phyloP scores from a whole-genome alignment of 2,888 invertebrate species.

The Zaprionus lineosus region DNA sequence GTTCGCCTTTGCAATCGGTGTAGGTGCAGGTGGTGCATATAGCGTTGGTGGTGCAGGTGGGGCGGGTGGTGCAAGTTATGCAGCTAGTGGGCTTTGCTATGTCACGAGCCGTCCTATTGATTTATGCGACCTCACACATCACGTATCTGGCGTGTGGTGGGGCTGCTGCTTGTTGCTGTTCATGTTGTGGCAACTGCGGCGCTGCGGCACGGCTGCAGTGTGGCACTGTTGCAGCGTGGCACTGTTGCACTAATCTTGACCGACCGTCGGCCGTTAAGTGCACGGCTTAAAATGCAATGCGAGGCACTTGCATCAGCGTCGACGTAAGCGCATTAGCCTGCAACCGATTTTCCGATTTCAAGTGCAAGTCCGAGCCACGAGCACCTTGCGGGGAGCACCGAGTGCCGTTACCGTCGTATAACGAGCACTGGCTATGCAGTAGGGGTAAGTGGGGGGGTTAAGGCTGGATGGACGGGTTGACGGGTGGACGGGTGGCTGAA shows the following conservation, averaged over 20 bases:
- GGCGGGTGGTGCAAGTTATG: conserved; percentile 22
- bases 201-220: too few relatives aligned
- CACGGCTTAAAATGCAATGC: conserved; percentile 68
- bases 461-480: too few relatives aligned
- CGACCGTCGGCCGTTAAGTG: conserved; percentile 59
- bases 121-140: conserved; percentile 57
- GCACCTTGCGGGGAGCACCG: background rate
- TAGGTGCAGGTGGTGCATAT: background rate
- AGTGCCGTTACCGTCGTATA: background rate
- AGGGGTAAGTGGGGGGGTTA: background rate
- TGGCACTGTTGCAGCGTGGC: too few relatives aligned
- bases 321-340: conserved; percentile 69
- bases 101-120: conserved; percentile 57
- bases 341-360: conserved; percentile 36
- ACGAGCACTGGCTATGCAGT: background rate
- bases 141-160: conserved; percentile 48
- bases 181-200: conserved; percentile 2
- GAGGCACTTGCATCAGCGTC: conserved; percentile 57
- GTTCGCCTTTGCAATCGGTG: background rate
- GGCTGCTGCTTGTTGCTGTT: conserved; percentile 18
- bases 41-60: background rate
- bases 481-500: background rate
- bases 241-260: conserved; percentile 41
- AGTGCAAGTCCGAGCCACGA: conserved; percentile 41
- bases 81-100: conserved; percentile 43